Conservation (phyloP, 1,140 invertebrate genomes). For the Delia radicum region DNA sequence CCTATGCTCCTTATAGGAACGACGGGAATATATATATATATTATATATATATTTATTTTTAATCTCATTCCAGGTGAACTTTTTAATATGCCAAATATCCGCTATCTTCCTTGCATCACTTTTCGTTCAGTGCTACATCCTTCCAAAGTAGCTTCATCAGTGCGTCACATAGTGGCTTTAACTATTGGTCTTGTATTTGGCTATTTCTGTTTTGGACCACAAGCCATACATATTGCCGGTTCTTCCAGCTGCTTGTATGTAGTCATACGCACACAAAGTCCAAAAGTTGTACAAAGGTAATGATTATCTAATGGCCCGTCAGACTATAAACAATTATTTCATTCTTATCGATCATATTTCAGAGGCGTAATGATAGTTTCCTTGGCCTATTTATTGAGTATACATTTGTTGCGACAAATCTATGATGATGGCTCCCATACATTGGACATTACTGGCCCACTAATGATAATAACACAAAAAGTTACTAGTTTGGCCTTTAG, state of each 20-base stretch:
- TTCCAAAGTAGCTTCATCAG: slow-evolving; percentile 63
- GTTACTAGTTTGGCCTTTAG: slow-evolving; percentile 90
- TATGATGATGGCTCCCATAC: slow-evolving; percentile 86
- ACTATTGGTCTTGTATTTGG: slow-evolving; percentile 74
- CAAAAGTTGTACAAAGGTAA: slow-evolving; percentile 67
- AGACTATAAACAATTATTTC: no score
- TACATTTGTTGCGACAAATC: slow-evolving; percentile 83
- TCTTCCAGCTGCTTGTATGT: slow-evolving; percentile 72
- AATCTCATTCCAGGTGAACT: slow-evolving; percentile 70
- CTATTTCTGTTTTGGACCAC: slow-evolving; percentile 87
- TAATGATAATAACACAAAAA: slow-evolving; percentile 98
- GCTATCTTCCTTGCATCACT: slow-evolving; percentile 73
- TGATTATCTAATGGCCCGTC: no score
- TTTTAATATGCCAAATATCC: slow-evolving; percentile 76
- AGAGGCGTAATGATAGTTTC: slow-evolving; percentile 74
- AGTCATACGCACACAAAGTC: slow-evolving; percentile 64
- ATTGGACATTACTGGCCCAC: slow-evolving; percentile 89
- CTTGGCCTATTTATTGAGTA: slow-evolving; percentile 78
- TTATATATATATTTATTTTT: neutral
- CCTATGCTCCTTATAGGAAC: no score
- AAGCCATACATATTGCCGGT: slow-evolving; percentile 75
- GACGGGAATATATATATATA: no score
- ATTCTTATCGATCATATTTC: no score
- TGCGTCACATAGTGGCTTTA: slow-evolving; percentile 74
- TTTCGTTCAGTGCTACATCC: slow-evolving; percentile 73